Evolutionary conservation across 2,888 invertebrate species (phyloP), one percentile per base, ranked within the genome.

Genomic region (Erpobdella octoculata): DNA sequence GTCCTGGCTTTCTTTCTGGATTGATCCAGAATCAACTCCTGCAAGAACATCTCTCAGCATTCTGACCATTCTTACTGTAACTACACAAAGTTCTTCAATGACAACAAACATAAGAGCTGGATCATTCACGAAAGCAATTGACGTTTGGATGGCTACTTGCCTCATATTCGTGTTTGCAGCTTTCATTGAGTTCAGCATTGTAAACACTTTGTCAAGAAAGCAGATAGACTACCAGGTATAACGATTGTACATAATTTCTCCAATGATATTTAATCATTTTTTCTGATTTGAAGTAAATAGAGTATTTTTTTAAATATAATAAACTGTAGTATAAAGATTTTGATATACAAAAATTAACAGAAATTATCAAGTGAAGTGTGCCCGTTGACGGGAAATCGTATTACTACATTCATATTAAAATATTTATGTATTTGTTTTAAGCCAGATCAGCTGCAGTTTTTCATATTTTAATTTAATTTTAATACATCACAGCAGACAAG

Each of bases 1-100:
- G 41, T 76, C 76, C 48, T 77, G 77, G 77, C 75, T 77, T 48
- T 77, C 77, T 41, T 77, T 77, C 72, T 77, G 77, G 77, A 77
- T 77, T 70, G 76, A 76, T 73, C 68, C 76, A 21, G 75, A 77
- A 41, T 76, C 77, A 25, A 75, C 77, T 31, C 77, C 77, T 6
- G 77, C 77, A 28, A 69, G 77, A 28, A 76, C 76, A 58, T 76
- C 77, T 5, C 75, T 77, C 35, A 77, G 77, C 35, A 72, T 76
- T 38, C 73, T 76, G 33, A 76, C 76, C 35, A 73, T 76, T 38
- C 75, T 76, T 36, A 76, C 76, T 46, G 72, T 76, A 48, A 73
- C 75, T 36, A 75, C 76, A 4, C 76, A 73, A 66, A 73, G 73
- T 62, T 70, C 73, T 15, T 64, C 65, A 21, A 18, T 73, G 31